Percentiles rank a stretch among this genome's conserved stretches.
Evolutionary conservation across 2,113 vertebrate species (phyloP).

Genomic region (Amia ocellicauda): DNA sequence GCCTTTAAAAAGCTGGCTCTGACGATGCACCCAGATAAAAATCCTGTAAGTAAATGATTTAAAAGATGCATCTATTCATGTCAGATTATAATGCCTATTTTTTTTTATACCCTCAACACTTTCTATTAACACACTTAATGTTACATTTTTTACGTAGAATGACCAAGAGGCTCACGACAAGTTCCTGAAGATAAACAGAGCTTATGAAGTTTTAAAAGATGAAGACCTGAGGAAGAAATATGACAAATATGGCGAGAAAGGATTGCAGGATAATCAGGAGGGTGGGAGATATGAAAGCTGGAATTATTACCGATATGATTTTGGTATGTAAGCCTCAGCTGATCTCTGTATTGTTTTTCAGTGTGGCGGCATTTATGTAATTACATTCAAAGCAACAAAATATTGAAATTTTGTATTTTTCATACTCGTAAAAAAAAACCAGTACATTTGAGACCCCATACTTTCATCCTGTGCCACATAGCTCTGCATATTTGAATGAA

Average conservation of each 20-base stretch:
- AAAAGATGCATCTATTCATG: background rate
- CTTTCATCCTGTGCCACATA: no score
- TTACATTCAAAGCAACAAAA: no score
- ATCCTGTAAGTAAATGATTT: slow-evolving; percentile 77
- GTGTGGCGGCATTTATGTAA: no score
- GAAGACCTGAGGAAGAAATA: slow-evolving; percentile 95
- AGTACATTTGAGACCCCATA: no score
- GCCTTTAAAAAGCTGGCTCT: slow-evolving; percentile 95
- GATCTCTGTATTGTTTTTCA: no score
- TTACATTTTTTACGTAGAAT: slow-evolving; percentile 63
- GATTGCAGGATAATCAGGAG: slow-evolving; percentile 82
- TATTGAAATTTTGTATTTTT: no score
- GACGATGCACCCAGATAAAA: slow-evolving; percentile 97
- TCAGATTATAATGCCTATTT: no score
- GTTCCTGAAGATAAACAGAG: slow-evolving; percentile 92
- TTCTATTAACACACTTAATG: background rate
- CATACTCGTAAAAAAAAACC: no score
- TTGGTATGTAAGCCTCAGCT: slow-evolving; percentile 65
- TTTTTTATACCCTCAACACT: no score
- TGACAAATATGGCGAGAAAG: slow-evolving; percentile 96
- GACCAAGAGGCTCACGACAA: slow-evolving; percentile 85
- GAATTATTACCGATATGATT: slow-evolving; percentile 94
- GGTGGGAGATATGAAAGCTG: slow-evolving; percentile 93
- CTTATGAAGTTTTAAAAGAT: slow-evolving; percentile 96
- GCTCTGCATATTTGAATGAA: no score